Percentiles rank a stretch among this genome's conserved stretches.
These are phyloP conservation scores for Ridgeia piscesae DNA, from an alignment of 1,140 invertebrate genomes.

Conservation along the genomic window DNA sequence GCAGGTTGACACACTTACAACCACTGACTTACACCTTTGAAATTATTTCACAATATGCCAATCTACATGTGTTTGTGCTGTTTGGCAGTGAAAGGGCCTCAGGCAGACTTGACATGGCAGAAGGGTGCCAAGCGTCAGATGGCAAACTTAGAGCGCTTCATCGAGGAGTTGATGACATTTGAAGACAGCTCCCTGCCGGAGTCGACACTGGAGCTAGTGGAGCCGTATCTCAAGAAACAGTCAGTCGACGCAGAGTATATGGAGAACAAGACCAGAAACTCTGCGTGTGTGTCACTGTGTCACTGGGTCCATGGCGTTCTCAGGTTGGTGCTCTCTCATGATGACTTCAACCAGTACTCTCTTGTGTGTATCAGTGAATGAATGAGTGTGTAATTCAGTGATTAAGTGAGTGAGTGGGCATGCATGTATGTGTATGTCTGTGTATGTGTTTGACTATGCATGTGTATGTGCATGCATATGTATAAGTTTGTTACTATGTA, in stretches of 20 bases:
- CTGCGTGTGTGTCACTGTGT: conserved; percentile 52
- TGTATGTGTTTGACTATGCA: neutral
- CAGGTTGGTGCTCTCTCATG: conserved; percentile 34
- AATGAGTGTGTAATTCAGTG: neutral
- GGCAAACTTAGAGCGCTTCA: conserved; percentile 58
- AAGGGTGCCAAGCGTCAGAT: conserved; percentile 58
- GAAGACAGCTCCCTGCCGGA: conserved; percentile 56
- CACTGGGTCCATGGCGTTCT: conserved; percentile 55
- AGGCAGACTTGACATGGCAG: conserved; percentile 57
- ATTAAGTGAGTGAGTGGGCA: neutral
- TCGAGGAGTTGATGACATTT: conserved; percentile 56
- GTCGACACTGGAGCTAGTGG: conserved; percentile 50
- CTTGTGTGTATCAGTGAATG: neutral
- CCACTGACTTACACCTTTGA: no score
- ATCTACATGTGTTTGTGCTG: conserved; percentile 30
- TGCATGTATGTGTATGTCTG: neutral
- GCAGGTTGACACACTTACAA: no score
- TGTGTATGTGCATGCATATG: neutral
- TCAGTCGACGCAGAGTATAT: conserved; percentile 49
- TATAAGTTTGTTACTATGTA: neutral
- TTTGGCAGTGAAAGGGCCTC: conserved; percentile 39
- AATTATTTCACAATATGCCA: no score
- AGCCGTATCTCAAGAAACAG: conserved; percentile 55
- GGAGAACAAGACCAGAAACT: conserved; percentile 44
- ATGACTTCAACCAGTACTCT: neutral